These are phyloP conservation scores for Bufotes viridis DNA, from an alignment of 2,797 vertebrate genomes.

Conservation along the genomic window DNA sequence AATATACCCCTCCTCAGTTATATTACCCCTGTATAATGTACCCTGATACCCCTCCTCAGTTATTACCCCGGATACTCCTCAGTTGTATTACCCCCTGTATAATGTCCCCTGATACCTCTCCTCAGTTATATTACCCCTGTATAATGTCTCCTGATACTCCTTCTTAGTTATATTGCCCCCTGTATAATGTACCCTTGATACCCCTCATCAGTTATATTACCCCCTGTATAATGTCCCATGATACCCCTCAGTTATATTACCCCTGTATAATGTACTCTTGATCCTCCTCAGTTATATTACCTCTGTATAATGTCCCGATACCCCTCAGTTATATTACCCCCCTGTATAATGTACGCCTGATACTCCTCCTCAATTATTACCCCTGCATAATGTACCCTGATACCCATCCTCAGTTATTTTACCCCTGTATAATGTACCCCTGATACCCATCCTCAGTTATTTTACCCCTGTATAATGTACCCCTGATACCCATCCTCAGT, in stretches of 20 bases:
- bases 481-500: too few relatives aligned
- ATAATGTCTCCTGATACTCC: neutral
- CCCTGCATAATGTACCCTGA: too few relatives aligned
- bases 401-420: too few relatives aligned
- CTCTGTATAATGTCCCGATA: neutral
- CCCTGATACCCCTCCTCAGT: neutral
- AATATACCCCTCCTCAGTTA: neutral
- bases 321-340: too few relatives aligned
- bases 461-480: neutral
- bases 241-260: neutral
- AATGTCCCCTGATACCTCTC: neutral
- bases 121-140: neutral
- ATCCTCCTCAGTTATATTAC: neutral
- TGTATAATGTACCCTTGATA: neutral
- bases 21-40: neutral
- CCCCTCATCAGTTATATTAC: neutral
- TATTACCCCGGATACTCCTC: neutral
- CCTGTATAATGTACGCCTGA: neutral
- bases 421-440: too few relatives aligned
- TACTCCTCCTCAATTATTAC: neutral
- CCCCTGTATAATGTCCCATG: neutral
- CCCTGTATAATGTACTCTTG: neutral
- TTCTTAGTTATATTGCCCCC: neutral
- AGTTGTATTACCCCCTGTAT: neutral
- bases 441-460: neutral